Conservation (phyloP, 1,140 invertebrate species). For the Phenacoccus solenopsis region DNA sequence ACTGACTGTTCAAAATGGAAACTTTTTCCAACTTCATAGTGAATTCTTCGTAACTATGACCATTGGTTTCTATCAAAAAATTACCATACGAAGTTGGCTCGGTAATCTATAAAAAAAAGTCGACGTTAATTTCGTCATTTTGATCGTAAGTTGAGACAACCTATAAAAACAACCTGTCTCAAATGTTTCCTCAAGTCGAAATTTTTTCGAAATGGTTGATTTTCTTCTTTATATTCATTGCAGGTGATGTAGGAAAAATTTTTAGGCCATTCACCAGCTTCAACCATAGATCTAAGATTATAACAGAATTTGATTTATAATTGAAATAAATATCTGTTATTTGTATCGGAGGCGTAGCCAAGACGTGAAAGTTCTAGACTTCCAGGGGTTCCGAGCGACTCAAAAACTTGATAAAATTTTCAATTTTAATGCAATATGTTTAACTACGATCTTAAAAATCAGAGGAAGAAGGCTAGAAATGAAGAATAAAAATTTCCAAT, state of each 20-base stretch:
- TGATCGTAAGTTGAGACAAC: too few relatives aligned
- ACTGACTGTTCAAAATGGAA: constrained; percentile 37
- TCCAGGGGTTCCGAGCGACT: too few relatives aligned
- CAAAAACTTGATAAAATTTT: too few relatives aligned
- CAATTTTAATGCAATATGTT: background rate
- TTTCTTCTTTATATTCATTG: constrained; percentile 59
- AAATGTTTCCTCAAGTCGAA: constrained; percentile 35
- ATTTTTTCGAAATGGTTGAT: constrained; percentile 44
- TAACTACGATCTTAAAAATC: background rate
- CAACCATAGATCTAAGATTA: constrained; percentile 36
- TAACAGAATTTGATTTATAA: constrained; percentile 13
- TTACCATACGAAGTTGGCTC: constrained; percentile 51
- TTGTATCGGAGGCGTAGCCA: too few relatives aligned
- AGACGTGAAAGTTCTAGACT: too few relatives aligned
- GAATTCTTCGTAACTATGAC: constrained; percentile 58
- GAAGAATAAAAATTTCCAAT: too few relatives aligned
- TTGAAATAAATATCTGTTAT: too few relatives aligned
- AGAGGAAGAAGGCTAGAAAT: too few relatives aligned
- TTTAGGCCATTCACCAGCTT: constrained; percentile 51
- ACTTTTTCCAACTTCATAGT: constrained; percentile 52
- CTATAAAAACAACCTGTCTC: constrained; percentile 32
- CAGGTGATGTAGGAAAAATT: constrained; percentile 58
- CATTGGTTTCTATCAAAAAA: constrained; percentile 46
- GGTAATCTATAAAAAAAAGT: constrained; percentile 35
- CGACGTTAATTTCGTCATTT: background rate